phyloP scores from a whole-genome alignment of 2,888 invertebrate species.

The Lymantria monacha region DNA sequence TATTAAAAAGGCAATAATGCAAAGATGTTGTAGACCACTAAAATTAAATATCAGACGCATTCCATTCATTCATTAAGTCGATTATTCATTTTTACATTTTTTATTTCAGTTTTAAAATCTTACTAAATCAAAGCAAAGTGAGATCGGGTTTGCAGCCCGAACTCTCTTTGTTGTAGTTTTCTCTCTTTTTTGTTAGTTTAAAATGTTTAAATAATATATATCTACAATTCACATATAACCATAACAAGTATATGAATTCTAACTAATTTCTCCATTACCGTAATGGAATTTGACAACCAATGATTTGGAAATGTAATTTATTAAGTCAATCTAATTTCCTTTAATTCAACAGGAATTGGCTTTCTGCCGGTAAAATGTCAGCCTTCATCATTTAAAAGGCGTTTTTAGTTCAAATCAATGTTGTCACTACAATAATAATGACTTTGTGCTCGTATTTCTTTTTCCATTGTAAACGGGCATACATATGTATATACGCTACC shows the following conservation, averaged over 20 bases:
- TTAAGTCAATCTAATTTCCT: constrained; percentile 35
- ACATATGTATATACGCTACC: too few relatives aligned
- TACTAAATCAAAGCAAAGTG: too few relatives aligned
- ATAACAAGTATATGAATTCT: constrained; percentile 13
- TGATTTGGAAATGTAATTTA: constrained; percentile 38
- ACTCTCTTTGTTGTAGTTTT: too few relatives aligned
- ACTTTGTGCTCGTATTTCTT: not conserved
- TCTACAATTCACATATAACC: constrained; percentile 4
- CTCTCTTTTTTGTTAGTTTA: too few relatives aligned
- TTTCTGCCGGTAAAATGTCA: constrained; percentile 14
- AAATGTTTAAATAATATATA: too few relatives aligned
- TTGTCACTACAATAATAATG: constrained; percentile 7
- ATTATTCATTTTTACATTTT: too few relatives aligned
- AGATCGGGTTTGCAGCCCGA: too few relatives aligned
- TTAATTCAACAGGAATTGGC: constrained; percentile 13
- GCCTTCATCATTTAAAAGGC: constrained; percentile 12
- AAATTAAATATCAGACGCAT: too few relatives aligned
- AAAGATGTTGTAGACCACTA: too few relatives aligned
- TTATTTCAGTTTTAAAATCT: too few relatives aligned
- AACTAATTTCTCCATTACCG: constrained; percentile 26
- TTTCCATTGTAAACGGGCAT: not conserved
- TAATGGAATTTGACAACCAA: constrained; percentile 28
- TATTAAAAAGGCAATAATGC: too few relatives aligned
- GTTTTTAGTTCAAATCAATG: constrained; percentile 21
- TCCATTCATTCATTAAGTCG: too few relatives aligned